Conservation (phyloP, 2,113 vertebrate species). For the Talpa occidentalis region DNA sequence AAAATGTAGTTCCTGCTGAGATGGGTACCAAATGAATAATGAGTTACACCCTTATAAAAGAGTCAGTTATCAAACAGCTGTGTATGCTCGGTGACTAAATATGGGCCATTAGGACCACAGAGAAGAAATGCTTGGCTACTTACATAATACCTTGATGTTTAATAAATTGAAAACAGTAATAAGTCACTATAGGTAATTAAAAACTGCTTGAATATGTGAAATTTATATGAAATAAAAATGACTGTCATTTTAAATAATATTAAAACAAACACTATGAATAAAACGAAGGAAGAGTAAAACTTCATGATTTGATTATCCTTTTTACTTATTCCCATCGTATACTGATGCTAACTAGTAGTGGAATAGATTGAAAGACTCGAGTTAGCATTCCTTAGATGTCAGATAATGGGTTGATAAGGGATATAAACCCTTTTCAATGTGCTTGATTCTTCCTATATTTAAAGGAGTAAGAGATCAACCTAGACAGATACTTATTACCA, state of each 20-base stretch:
- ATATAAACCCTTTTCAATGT: background rate
- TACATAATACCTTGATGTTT: background rate
- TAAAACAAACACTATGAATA: constrained; percentile 1
- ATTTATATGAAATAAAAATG: constrained; percentile 38
- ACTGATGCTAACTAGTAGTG: background rate
- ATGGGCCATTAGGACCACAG: background rate
- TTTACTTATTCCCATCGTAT: constrained; percentile 11
- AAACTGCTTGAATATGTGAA: constrained; percentile 43
- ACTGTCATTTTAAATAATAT: constrained; percentile 1
- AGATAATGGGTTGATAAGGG: background rate
- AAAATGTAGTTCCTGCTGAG: background rate
- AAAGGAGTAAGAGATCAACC: constrained; percentile 8
- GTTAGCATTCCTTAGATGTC: background rate
- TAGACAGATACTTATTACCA: background rate
- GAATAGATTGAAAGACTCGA: constrained; percentile 6
- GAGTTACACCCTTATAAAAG: background rate
- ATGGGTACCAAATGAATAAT: background rate
- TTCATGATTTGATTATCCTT: constrained; percentile 19
- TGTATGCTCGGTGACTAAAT: background rate
- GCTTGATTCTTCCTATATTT: background rate
- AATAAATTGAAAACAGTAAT: constrained; percentile 1
- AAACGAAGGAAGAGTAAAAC: constrained; percentile 21
- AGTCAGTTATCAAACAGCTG: background rate
- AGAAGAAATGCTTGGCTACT: constrained; percentile 23
- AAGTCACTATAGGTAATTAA: background rate